Percentiles rank a stretch among this genome's conserved stretches.
These are phyloP conservation scores for Cossypha dichroa DNA, from an alignment of 2,797 vertebrate species.

Conservation along the genomic window DNA sequence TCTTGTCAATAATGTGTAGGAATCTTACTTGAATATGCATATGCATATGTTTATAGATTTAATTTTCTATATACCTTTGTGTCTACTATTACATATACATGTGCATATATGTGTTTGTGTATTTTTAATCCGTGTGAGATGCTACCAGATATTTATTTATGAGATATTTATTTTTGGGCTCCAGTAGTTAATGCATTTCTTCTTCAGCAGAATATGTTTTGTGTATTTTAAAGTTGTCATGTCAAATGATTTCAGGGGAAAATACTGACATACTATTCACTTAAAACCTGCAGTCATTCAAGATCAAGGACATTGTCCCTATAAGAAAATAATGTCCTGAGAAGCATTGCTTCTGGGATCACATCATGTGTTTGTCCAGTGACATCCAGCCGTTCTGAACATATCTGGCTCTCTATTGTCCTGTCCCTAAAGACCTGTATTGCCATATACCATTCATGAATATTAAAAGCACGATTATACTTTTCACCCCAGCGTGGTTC, in stretches of 20 bases:
- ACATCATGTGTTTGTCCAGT: neutral
- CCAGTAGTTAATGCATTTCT: neutral
- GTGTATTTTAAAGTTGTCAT: neutral
- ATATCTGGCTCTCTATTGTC: neutral
- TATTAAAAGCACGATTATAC: slow-evolving; percentile 23
- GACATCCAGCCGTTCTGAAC: neutral
- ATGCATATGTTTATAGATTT: neutral
- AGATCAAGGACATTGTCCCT: neutral
- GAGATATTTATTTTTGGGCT: neutral
- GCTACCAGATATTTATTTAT: neutral
- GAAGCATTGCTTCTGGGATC: neutral
- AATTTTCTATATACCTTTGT: neutral
- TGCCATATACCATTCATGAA: neutral
- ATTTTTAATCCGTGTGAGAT: neutral
- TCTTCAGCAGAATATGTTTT: neutral
- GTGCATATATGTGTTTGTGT: no score
- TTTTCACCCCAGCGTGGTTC: slow-evolving; percentile 17
- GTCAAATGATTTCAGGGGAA: neutral
- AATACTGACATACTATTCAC: neutral
- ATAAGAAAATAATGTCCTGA: neutral
- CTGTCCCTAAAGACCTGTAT: neutral
- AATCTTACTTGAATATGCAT: neutral
- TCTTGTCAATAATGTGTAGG: neutral
- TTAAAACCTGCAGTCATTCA: neutral
- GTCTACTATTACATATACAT: neutral